Evolutionary conservation across 2,113 vertebrate species (phyloP), one percentile per base, ranked within the genome.

Genomic region (Seriola aureovittata): DNA sequence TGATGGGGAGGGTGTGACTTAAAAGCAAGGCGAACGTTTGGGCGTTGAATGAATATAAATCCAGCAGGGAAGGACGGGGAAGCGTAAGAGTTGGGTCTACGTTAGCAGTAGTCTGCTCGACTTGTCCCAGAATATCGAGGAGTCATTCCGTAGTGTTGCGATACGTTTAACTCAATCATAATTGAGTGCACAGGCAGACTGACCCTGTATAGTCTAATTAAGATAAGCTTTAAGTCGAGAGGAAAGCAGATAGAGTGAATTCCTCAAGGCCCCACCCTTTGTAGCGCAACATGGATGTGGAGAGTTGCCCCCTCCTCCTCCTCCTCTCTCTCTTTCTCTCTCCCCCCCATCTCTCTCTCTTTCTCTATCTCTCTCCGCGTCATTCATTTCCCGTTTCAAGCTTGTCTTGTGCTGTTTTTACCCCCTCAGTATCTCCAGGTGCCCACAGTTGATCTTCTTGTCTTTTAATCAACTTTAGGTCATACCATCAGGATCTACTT

Each of bases 221-320:
- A 89, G 88, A 90, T 87, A 67, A 90, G 71, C 88, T 87, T 87
- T 78, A 90, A 93, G 65, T 92, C 85, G 80, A 92, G 87, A 86
- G 81, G 64, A 86, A 81, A 84, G 86, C 80, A 83, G 82, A 87
- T 87, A 84, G 88, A 89, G 84, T 86, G 89, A 91, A 95, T 95
- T 95, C 93, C 92, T 92, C 60, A 89, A 93, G 90, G 93, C 95
- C 95, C 94, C 95, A 96, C 95, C 95, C 95, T 95, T 92, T 90
- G 87, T 87, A 92, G 89, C 92, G 92, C 91, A 92, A 89, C 92
- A 92, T 94, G 89, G 89, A 93, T 90, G 90, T 91, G 85, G 85
- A 92, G 91, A 84, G 85, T 86, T 84, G 77, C 81, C 54, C 75
- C 77, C 84, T 62, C 86, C 81, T 55, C 80, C 63, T 32, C 82